These are phyloP conservation scores for Nudaria mundana DNA, from an alignment of 2,888 invertebrate genomes.

Conservation along the genomic window DNA sequence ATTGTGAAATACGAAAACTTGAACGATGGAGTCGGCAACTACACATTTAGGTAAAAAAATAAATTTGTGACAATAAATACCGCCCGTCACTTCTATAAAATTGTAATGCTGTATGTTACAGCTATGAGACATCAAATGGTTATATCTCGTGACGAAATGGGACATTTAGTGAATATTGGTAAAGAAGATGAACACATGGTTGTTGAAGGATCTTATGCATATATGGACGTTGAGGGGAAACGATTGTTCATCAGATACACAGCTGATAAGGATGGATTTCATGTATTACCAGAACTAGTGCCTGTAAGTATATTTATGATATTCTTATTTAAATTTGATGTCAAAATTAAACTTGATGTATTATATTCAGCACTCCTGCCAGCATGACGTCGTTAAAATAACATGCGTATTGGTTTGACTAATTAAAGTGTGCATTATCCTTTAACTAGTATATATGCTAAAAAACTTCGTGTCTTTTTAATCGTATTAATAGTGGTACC, in stretches of 20 bases:
- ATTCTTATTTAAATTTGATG: too few species aligned
- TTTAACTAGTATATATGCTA: too few species aligned
- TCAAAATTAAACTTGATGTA: too few species aligned
- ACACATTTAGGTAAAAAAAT: conserved; percentile 19
- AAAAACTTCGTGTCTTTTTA: too few species aligned
- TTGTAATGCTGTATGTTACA: conserved; percentile 51
- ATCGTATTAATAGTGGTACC: too few species aligned
- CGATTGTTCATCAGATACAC: conserved; percentile 28
- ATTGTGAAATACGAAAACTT: conserved; percentile 29
- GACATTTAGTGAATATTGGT: conserved; percentile 64
- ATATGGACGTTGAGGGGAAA: conserved; percentile 39
- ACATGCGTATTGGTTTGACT: too few species aligned
- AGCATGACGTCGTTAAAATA: too few species aligned
- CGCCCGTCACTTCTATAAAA: conserved; percentile 37
- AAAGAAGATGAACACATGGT: conserved; percentile 34
- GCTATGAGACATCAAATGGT: conserved; percentile 85
- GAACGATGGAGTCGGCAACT: conserved; percentile 38
- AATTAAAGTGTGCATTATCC: too few species aligned
- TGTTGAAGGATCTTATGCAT: conserved; percentile 42
- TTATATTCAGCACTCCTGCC: too few species aligned
- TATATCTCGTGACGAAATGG: conserved; percentile 82
- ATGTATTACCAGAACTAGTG: neutral
- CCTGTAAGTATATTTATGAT: conserved; percentile 3
- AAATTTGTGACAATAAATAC: conserved; percentile 31
- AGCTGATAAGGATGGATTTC: conserved; percentile 38